Percentiles rank a stretch among this genome's conserved stretches.
These are phyloP conservation scores for Epinephelus lanceolatus DNA, from an alignment of 2,113 vertebrate species.

Conservation along the genomic window DNA sequence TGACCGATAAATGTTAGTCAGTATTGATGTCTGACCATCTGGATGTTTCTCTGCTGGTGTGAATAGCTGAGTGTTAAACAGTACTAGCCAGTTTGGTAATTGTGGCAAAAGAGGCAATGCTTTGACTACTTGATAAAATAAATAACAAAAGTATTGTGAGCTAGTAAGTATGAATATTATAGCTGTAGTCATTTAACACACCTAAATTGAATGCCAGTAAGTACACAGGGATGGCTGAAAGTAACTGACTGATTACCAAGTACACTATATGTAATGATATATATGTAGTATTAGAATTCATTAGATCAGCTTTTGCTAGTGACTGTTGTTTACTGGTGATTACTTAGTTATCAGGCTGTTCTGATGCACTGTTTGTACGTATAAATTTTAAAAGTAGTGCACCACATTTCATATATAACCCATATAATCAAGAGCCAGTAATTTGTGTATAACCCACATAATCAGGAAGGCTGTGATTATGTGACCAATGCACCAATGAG, in stretches of 20 bases:
- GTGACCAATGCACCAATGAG: too few relatives aligned
- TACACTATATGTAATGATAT: too few relatives aligned
- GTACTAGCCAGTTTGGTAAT: not conserved
- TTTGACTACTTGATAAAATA: not conserved
- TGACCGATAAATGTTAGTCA: constrained; percentile 11
- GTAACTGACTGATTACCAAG: not conserved
- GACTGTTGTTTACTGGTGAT: too few relatives aligned
- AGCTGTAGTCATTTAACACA: not conserved
- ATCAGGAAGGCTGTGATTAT: too few relatives aligned
- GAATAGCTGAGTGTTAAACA: not conserved
- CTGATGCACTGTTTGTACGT: too few relatives aligned
- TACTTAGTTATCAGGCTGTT: too few relatives aligned
- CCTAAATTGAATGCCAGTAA: not conserved
- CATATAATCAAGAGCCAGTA: too few relatives aligned
- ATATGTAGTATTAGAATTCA: not conserved
- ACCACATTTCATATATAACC: too few relatives aligned
- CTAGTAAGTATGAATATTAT: not conserved
- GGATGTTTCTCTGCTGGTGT: not conserved
- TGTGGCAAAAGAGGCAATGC: not conserved
- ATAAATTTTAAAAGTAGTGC: too few relatives aligned
- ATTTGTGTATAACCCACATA: too few relatives aligned
- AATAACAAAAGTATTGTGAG: not conserved
- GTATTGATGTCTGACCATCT: not conserved
- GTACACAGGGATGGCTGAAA: not conserved
- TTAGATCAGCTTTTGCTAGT: too few relatives aligned